Base-by-base conservation (phyloP, 1,140 invertebrate species). In the Dolichoris vasculosae region DNA sequence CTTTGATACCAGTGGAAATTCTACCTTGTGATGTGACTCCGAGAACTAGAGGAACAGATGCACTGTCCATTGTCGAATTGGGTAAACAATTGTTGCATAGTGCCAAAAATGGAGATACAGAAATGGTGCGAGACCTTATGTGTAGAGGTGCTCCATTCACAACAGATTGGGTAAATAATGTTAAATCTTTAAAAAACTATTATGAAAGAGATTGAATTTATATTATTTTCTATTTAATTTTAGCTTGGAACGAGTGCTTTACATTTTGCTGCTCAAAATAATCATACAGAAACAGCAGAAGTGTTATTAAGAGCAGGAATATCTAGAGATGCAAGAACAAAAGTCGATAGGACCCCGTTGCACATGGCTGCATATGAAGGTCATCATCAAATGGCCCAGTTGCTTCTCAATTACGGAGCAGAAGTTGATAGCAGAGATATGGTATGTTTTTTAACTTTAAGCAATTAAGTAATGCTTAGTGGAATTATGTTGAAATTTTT, bases 331-430 rank as follows among this genome's bases (percentile, higher is more conserved):
- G 96, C 97, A 7, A 95, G 97, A 88, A 99, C 97, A 26, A 99
- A 99, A 94, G 97, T 98, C 1, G 97, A 98, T 90, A 94, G 97
- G 89, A 98, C 98, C 38, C 97, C 98, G 67, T 92, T 99, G 55
- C 97, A 98, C 92, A 95, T 98, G 90, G 97, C 98, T 48, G 95
- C 96, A 8, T 97, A 97, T 90, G 97, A 97, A 90, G 98, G 98
- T 0, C 96, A 98, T 92, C 92, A 95, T 43, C 94, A 95, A 64
- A 96, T 98, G 89, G 96, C 97, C 15, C 94, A 96, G 88, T 92
- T 98, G 35, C 93, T 99, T 64, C 90, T 99, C n/a, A 95, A 94
- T 80, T 94, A 96, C 90, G 96, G 96, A 46, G 96, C 96, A 48
- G 96, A 97, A 89, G 95, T 97, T 1, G 94, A 98, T 90, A 95